Base-by-base conservation (phyloP, 2,888 invertebrate genomes). In the Trichopoda pennipes region DNA sequence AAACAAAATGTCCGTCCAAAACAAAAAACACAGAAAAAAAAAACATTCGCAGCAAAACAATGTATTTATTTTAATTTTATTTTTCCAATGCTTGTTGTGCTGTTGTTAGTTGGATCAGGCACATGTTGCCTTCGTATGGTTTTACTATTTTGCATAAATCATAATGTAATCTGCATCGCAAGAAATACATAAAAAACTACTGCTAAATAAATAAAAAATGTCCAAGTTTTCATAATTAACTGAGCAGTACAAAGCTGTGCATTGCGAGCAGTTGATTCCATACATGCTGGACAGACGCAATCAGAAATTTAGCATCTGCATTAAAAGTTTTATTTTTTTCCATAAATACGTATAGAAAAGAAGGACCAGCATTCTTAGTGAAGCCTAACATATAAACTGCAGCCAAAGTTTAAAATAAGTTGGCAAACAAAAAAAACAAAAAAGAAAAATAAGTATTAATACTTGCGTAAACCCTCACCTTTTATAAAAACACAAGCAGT, bases 171-270 rank as follows among this genome's bases (percentile, higher is more conserved):
- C 91, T 91, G 88, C 91, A 90, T 91, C 91, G 87, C 68, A 58
- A 68, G 66, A 70, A 70, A 79, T 55, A n/a, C n/a, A 64, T 85
- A 85, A 86, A 86, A 86, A 51, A 44, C 47, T 47, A 58, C 58
- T 58, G 21, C 47, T 70, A 70, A 70, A 58, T 70, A 88, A 87
- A 86, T 85, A 86, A 87, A 89, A 90, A 89, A 89, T 90, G 90
- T 90, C 90, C 90, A 90, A 90, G 90, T 88, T 88, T 89, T 90
- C 90, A 90, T 91, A 90, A 90, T 91, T 91, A 91, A 90, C 90
- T 90, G 89, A 88, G 87, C 89, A 86, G 85, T 83, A 76, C 84
- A 85, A 81, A 56, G 19, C 60, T 28, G 70, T 35, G 55, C 35
- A 23, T 32, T 61, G 35, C 49, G n/a, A 49, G 23, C 17, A 72